phyloP scores from a whole-genome alignment of 2,113 vertebrate species.

The Phodopus roborovskii region DNA sequence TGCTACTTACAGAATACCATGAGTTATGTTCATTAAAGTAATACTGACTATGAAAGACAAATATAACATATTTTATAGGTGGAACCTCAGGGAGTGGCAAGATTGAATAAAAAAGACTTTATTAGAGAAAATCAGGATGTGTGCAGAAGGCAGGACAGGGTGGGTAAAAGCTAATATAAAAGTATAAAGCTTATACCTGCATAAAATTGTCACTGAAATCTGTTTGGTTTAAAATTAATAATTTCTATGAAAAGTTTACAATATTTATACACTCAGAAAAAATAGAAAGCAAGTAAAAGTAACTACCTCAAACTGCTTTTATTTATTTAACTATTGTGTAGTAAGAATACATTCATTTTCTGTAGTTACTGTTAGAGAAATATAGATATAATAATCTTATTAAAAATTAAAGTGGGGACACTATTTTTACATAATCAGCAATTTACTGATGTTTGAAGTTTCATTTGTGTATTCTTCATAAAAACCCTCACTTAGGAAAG shows the following conservation, averaged over 20 bases:
- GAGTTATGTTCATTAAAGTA: background rate
- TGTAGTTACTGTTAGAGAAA: background rate
- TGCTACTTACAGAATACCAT: background rate
- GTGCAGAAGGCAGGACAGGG: background rate
- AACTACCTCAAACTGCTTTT: background rate
- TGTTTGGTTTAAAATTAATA: background rate
- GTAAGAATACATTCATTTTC: background rate
- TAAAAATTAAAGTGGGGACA: background rate
- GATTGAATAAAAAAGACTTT: background rate
- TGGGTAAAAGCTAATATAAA: background rate
- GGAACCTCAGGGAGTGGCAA: background rate
- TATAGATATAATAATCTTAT: background rate
- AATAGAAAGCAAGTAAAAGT: background rate
- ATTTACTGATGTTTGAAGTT: background rate
- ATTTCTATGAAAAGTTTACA: background rate
- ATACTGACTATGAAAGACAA: background rate
- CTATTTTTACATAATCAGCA: background rate
- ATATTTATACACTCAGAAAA: background rate
- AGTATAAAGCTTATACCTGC: fast-evolving
- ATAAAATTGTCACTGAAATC: background rate
- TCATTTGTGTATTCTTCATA: background rate
- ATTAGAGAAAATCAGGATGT: background rate
- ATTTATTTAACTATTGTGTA: background rate
- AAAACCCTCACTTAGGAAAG: background rate
- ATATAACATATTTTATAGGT: background rate